Evolutionary conservation across 2,888 invertebrate genomes (phyloP).

Genomic region (Tanaodytes sp.): DNA sequence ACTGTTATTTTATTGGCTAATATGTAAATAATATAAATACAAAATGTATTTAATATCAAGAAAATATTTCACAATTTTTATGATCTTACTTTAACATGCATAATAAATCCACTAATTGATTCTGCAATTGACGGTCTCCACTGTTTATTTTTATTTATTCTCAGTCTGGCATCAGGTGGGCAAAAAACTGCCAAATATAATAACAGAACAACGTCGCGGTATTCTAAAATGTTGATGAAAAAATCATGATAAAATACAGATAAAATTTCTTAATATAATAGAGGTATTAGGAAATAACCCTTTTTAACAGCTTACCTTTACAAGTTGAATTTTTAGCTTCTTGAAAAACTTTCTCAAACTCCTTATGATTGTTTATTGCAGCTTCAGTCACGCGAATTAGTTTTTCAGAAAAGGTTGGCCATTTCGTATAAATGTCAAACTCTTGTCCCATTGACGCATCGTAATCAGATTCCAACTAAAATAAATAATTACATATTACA

Average conservation of each 20-base stretch:
- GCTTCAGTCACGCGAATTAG: background rate
- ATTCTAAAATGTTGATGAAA: constrained; percentile 25
- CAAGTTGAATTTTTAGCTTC: constrained; percentile 3
- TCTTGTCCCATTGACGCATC: constrained; percentile 2
- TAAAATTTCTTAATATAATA: too few relatives aligned
- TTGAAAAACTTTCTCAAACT: constrained; percentile 6
- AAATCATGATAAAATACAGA: too few relatives aligned
- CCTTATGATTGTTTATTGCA: constrained; percentile 12
- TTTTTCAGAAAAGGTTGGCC: constrained; percentile 32
- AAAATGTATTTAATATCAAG: too few relatives aligned
- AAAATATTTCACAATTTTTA: too few relatives aligned
- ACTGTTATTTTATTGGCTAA: too few relatives aligned
- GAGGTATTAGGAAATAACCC: too few relatives aligned
- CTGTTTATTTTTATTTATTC: constrained; percentile 15
- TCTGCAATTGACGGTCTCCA: constrained; percentile 39
- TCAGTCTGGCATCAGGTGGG: constrained; percentile 26
- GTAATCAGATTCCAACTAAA: too few relatives aligned
- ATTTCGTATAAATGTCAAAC: constrained; percentile 23
- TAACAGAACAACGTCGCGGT: constrained; percentile 20
- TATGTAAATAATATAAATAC: too few relatives aligned
- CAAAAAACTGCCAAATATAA: constrained; percentile 25
- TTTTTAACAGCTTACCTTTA: too few relatives aligned
- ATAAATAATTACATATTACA: too few relatives aligned
- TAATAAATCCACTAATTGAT: constrained; percentile 37
- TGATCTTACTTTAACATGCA: constrained; percentile 41